Conservation (phyloP, 1,140 invertebrate species). For the Penaeus chinensis region DNA sequence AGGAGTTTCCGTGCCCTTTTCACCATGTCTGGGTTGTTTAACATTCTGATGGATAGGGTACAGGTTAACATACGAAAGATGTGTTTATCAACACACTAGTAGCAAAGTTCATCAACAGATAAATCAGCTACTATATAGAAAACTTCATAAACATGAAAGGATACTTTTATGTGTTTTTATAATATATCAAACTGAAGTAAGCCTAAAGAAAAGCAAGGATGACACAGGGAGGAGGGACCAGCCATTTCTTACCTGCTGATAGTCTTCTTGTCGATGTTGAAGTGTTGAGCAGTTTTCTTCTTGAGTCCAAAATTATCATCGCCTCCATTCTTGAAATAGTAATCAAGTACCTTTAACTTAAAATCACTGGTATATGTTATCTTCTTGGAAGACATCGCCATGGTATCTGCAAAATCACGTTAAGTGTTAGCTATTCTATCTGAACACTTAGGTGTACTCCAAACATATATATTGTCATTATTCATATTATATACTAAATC, state of each 20-base stretch:
- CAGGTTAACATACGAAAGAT: not conserved
- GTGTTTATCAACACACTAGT: not conserved
- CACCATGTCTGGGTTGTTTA: conserved; percentile 55
- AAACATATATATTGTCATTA: too few relatives aligned
- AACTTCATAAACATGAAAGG: too few relatives aligned
- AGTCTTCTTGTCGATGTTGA: conserved; percentile 62
- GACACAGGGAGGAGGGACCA: not conserved
- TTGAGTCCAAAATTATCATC: conserved; percentile 61
- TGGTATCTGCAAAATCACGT: not conserved
- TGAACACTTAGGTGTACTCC: not conserved
- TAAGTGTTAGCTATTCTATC: not conserved
- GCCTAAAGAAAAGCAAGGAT: not conserved
- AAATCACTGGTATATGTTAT: conserved; percentile 61
- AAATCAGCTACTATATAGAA: not conserved
- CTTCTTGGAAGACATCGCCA: conserved; percentile 50
- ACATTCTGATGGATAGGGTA: conserved; percentile 36
- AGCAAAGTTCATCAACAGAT: not conserved
- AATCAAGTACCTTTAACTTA: conserved; percentile 61
- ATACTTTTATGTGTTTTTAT: too few relatives aligned
- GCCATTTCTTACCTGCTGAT: conserved; percentile 51
- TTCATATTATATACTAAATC: too few relatives aligned
- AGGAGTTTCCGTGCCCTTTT: conserved; percentile 43
- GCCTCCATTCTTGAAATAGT: conserved; percentile 62
- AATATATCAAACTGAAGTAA: not conserved
- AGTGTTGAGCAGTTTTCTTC: conserved; percentile 58